These are phyloP conservation scores for Ceramica pisi DNA, from an alignment of 2,888 invertebrate species.

Conservation along the genomic window DNA sequence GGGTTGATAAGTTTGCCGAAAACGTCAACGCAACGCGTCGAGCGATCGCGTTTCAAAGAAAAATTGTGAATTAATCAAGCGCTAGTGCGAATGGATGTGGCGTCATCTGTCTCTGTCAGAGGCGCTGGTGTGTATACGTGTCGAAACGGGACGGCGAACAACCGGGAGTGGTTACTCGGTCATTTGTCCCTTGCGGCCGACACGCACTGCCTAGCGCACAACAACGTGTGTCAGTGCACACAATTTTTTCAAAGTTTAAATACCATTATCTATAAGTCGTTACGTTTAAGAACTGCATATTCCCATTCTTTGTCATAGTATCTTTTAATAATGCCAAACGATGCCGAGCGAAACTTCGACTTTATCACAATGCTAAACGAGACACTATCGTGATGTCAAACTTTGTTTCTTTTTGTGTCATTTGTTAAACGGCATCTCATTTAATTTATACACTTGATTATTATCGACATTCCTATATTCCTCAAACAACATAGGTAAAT, in stretches of 20 bases:
- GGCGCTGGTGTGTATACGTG: constrained; percentile 72
- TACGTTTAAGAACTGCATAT: constrained; percentile 27
- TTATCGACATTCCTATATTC: constrained; percentile 46
- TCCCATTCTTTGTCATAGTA: constrained; percentile 9
- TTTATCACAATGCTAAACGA: constrained; percentile 10
- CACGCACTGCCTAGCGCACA: constrained; percentile 79
- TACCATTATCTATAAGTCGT: constrained; percentile 29
- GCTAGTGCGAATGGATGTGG: constrained; percentile 82
- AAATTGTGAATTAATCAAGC: constrained; percentile 88
- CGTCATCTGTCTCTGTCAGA: constrained; percentile 84
- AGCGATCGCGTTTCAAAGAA: constrained; percentile 85
- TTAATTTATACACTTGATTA: constrained; percentile 24
- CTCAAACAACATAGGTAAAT: constrained; percentile 37
- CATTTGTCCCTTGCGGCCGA: constrained; percentile 84
- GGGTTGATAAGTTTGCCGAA: constrained; percentile 83
- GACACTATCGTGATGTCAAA: constrained; percentile 5
- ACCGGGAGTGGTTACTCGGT: constrained; percentile 86
- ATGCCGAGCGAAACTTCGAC: constrained; percentile 4
- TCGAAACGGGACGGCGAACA: constrained; percentile 79
- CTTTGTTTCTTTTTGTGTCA: not conserved
- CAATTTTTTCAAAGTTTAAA: constrained; percentile 55
- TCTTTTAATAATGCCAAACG: not conserved
- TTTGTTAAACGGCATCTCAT: constrained; percentile 19
- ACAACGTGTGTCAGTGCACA: constrained; percentile 72
- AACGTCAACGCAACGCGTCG: constrained; percentile 81